Base-by-base conservation (phyloP, 2,113 vertebrate species). In the Eira barbara region DNA sequence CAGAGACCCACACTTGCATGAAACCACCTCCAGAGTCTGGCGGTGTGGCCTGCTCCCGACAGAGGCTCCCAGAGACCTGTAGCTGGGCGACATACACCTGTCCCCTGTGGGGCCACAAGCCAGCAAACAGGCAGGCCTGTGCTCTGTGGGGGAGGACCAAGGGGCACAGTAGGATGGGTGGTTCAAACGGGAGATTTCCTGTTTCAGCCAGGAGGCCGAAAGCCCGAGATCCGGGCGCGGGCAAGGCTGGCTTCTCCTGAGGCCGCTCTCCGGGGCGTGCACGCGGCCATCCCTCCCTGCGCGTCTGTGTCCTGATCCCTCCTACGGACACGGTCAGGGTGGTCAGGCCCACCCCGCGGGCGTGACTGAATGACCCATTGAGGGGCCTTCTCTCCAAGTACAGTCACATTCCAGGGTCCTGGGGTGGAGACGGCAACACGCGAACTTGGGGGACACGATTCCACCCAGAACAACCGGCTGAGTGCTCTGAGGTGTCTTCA, bases 1-100 rank as follows among this genome's bases (percentile, higher is more conserved):
- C 20, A 36, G 42, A 57, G 45, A 65, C 0, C 39, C 83, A 36
- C 0, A 0, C 23, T 8, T 10, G 89, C 29, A 8, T 0, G 6
- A 5, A n/a, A 25, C 45, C 78, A 65, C 13, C 80, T 79, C 34
- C 8, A 0, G 52, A 57, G 34, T 11, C 5, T 0, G 15, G 73
- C 49, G 5, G 1, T 3, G 2, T 21, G 42, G 52, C 27, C 21
- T 23, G 3, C 17, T 27, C 88, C 34, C 61, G 10, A 61, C 4
- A n/a, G 31, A 4, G 27, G 49, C 61, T 79, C 80, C 59, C 80
- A 10, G 59, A 67, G 69, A 39, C 81, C 76, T 3, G 34, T 20
- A 67, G 81, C 94, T 47, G 49, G 39, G 49, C 39, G 59, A 78
- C 59, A 57, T 31, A 3, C 3, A 11, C 25, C 81, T 3, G 3